Evolutionary conservation across 1,140 invertebrate species (phyloP).

Genomic region (Bicyclus anynana): DNA sequence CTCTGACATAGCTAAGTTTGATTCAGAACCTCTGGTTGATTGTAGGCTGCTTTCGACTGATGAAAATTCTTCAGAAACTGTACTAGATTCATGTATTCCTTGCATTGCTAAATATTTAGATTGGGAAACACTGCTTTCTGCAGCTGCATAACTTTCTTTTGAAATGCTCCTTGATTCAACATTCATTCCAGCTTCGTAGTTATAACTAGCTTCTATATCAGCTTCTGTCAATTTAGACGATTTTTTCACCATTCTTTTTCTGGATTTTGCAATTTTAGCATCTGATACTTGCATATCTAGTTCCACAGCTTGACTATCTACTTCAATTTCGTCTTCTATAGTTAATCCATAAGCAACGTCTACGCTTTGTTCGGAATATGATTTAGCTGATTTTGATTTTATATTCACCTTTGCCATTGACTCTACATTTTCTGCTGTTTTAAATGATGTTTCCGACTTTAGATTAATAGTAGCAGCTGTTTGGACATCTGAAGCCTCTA

Average conservation of each 20-base stretch:
- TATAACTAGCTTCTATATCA: background rate
- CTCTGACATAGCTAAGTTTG: background rate
- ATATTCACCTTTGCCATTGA: background rate
- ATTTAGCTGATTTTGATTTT: background rate
- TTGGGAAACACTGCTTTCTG: background rate
- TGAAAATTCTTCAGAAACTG: background rate
- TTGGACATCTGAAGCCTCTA: background rate
- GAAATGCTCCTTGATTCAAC: background rate
- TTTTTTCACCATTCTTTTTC: background rate
- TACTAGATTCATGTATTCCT: background rate
- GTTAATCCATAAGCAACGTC: background rate
- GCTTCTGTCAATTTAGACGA: background rate
- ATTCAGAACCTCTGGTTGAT: background rate
- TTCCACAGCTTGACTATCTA: background rate
- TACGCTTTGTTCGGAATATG: background rate
- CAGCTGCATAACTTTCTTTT: background rate
- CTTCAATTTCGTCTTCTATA: background rate
- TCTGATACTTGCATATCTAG: background rate
- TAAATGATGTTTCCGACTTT: background rate
- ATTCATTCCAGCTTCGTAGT: background rate
- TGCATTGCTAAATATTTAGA: background rate
- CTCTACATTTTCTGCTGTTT: background rate
- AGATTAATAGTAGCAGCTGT: background rate
- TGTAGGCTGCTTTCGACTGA: background rate
- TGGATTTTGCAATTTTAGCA: background rate